phyloP scores from a whole-genome alignment of 2,888 invertebrate genomes.

The Drosophila picticornis region DNA sequence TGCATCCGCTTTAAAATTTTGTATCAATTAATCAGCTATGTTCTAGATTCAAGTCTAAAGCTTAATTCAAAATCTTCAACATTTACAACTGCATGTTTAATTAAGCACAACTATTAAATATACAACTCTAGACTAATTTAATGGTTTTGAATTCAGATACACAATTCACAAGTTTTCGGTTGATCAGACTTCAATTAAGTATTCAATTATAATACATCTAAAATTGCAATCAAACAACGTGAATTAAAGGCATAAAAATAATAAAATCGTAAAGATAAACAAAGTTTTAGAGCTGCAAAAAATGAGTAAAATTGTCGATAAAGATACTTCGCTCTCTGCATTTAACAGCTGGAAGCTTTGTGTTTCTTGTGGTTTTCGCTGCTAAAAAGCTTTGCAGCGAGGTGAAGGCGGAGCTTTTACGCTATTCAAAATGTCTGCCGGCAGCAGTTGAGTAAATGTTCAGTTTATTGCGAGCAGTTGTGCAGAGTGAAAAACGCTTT shows the following conservation, averaged over 20 bases:
- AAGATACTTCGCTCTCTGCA: slow-evolving; percentile 33
- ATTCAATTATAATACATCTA: background rate
- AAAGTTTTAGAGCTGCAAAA: background rate
- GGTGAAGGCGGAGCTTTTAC: slow-evolving; percentile 36
- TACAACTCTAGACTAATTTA: slow-evolving; percentile 36
- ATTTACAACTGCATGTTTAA: slow-evolving; percentile 35
- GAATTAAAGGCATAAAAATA: background rate
- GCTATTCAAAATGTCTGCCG: slow-evolving; percentile 54
- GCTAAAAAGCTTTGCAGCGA: slow-evolving; percentile 36
- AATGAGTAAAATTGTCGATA: background rate
- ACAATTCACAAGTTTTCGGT: background rate
- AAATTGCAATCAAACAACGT: background rate
- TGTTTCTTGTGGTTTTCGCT: slow-evolving; percentile 27
- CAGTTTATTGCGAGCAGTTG: slow-evolving; percentile 35
- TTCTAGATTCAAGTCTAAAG: slow-evolving; percentile 44
- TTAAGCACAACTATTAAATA: slow-evolving; percentile 37
- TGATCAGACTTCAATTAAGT: background rate
- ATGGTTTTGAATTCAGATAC: background rate
- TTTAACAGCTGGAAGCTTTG: slow-evolving; percentile 42
- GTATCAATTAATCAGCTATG: slow-evolving; percentile 28
- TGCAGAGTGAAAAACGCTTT: background rate
- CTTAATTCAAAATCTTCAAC: slow-evolving; percentile 23
- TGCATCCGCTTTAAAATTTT: slow-evolving; percentile 18
- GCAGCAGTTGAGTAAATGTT: slow-evolving; percentile 28
- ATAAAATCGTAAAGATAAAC: background rate